Conservation (phyloP, 92 coral and sea anemone genomes). For the Muricea muricata region DNA sequence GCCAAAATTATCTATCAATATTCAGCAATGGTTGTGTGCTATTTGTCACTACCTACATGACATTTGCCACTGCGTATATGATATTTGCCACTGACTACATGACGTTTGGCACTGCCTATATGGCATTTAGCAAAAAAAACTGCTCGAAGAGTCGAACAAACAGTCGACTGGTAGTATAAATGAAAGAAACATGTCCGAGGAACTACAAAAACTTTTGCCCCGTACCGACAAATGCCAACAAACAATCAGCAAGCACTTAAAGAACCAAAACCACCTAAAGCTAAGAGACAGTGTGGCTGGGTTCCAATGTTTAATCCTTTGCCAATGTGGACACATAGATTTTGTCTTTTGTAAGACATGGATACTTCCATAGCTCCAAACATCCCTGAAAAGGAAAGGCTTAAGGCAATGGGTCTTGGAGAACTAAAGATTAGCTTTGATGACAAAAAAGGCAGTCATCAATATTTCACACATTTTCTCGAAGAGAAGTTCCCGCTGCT, state of each 20-base stretch:
- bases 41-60: not conserved
- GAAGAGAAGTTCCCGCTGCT: slow-evolving; percentile 8
- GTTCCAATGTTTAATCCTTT: not conserved
- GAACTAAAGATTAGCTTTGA: not conserved
- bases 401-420: slow-evolving; percentile 4
- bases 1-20: no score
- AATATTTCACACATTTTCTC: not conserved
- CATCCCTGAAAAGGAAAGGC: not conserved
- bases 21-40: not conserved
- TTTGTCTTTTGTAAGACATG: not conserved
- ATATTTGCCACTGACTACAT: not conserved
- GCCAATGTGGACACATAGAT: not conserved
- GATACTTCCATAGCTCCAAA: not conserved
- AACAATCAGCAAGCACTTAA: not conserved
- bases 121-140: not conserved
- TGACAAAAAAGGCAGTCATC: slow-evolving; percentile 2
- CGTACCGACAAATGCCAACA: not conserved
- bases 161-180: not conserved
- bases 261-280: not conserved
- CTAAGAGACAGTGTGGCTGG: not conserved
- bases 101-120: not conserved
- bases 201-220: not conserved
- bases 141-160: slow-evolving; percentile 11
- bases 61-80: not conserved
- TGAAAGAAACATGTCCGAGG: not conserved